These are phyloP conservation scores for Leptopilina syphax DNA, from an alignment of 2,888 invertebrate genomes.

Conservation along the genomic window DNA sequence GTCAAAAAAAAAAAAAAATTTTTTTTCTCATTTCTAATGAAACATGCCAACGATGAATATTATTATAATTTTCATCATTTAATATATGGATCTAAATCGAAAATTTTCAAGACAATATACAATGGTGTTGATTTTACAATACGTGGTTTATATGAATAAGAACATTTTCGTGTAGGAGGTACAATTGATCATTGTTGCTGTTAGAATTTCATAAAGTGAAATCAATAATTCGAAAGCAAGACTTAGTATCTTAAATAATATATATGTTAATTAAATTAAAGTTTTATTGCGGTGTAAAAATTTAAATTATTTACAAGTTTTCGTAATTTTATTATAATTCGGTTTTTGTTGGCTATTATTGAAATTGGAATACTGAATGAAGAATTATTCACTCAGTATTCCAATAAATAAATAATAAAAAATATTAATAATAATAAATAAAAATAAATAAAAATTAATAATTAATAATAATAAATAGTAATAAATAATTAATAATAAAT, in stretches of 20 bases:
- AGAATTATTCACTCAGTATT: too few relatives aligned
- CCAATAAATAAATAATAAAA: too few relatives aligned
- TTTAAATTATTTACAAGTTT: background rate
- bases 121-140: background rate
- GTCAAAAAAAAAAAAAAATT: background rate
- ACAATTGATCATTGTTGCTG: constrained; percentile 22
- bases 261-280: background rate
- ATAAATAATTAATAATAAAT: too few relatives aligned
- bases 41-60: too few relatives aligned
- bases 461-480: too few relatives aligned
- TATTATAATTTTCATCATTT: too few relatives aligned
- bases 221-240: background rate
- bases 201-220: constrained; percentile 28
- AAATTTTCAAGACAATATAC: background rate
- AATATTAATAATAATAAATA: too few relatives aligned
- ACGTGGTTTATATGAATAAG: background rate
- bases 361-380: too few relatives aligned
- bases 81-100: background rate
- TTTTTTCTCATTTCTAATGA: background rate
- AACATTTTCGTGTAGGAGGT: constrained; percentile 1
- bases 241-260: background rate
- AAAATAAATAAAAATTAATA: too few relatives aligned
- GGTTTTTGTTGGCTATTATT: too few relatives aligned
- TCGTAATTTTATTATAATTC: too few relatives aligned
- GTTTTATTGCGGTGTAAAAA: background rate